A percentile compares a stretch with the other conserved stretches of the same genome.
phyloP scores from a whole-genome alignment of 2,113 vertebrate genomes.

The Protomyctophum bolini region DNA sequence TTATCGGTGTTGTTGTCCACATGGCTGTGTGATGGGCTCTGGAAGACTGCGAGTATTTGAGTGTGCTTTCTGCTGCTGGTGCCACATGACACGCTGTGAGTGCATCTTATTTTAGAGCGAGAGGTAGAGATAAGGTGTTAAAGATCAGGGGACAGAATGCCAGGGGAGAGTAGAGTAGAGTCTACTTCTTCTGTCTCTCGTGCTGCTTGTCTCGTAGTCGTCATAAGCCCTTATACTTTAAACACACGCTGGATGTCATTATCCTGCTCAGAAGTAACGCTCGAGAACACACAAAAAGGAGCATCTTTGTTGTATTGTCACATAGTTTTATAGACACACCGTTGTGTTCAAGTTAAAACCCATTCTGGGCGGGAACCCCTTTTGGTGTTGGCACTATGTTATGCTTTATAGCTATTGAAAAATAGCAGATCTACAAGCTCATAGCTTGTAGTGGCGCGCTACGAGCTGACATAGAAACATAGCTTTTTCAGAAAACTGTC shows the following conservation, averaged over 20 bases:
- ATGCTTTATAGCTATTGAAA: no score
- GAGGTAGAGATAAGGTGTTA: conserved; percentile 73
- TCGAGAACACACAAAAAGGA: no score
- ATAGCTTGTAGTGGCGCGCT: no score
- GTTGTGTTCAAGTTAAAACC: conserved; percentile 25
- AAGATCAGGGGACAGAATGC: conserved; percentile 54
- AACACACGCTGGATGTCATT: conserved; percentile 20
- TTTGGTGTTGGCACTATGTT: no score
- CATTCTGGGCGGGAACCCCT: no score
- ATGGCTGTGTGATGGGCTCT: background rate
- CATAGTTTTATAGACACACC: background rate
- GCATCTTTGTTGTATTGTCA: no score
- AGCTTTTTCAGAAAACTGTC: no score
- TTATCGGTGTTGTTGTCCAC: background rate
- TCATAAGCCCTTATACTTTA: conserved; percentile 29
- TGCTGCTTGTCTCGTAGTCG: conserved; percentile 17
- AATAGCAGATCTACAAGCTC: no score
- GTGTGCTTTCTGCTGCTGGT: conserved; percentile 40
- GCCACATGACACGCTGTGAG: conserved; percentile 67
- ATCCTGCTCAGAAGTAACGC: background rate
- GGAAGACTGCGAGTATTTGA: conserved; percentile 38
- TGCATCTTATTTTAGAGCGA: conserved; percentile 75
- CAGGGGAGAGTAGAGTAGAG: background rate
- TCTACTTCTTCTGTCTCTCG: background rate
- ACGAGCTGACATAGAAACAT: no score